Evolutionary conservation across 2,888 invertebrate species (phyloP).

Genomic region (Peribatodes rhomboidaria): DNA sequence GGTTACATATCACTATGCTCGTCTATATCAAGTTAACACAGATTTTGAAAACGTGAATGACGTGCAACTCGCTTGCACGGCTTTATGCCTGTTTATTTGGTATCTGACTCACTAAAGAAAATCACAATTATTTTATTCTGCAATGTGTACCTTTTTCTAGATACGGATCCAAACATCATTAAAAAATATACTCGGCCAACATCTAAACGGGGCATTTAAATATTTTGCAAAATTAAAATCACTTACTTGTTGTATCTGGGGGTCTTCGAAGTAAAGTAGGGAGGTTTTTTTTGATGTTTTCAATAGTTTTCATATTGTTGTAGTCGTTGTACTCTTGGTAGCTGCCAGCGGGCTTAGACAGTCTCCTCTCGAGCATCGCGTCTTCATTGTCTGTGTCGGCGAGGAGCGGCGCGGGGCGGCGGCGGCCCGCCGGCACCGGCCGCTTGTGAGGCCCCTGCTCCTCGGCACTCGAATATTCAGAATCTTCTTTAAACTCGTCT

Average conservation of each 20-base stretch:
- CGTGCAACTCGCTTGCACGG: too few species aligned
- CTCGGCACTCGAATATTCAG: slow-evolving; percentile 4
- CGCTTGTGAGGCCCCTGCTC: not conserved
- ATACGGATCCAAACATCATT: too few species aligned
- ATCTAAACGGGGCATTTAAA: too few species aligned
- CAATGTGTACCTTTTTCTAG: too few species aligned
- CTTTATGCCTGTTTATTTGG: too few species aligned
- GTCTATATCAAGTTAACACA: too few species aligned
- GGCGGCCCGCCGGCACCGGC: not conserved
- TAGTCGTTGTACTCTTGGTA: slow-evolving; percentile 67
- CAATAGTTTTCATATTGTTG: slow-evolving; percentile 71
- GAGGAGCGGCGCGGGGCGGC: not conserved
- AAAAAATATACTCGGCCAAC: too few species aligned
- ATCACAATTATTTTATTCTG: too few species aligned
- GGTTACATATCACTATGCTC: too few species aligned
- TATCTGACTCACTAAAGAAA: too few species aligned
- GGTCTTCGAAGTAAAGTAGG: slow-evolving; percentile 61
- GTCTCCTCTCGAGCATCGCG: slow-evolving; percentile 19
- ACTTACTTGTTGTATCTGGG: slow-evolving; percentile 62
- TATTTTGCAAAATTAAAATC: not conserved
- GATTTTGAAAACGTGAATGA: too few species aligned
- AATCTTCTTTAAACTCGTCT: slow-evolving; percentile 1
- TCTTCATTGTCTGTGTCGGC: slow-evolving; percentile 10
- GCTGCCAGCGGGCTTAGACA: slow-evolving; percentile 43
- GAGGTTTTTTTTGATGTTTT: slow-evolving; percentile 65